Evolutionary conservation across 2,888 invertebrate genomes (phyloP).

Genomic region (Gortyna flavago): DNA sequence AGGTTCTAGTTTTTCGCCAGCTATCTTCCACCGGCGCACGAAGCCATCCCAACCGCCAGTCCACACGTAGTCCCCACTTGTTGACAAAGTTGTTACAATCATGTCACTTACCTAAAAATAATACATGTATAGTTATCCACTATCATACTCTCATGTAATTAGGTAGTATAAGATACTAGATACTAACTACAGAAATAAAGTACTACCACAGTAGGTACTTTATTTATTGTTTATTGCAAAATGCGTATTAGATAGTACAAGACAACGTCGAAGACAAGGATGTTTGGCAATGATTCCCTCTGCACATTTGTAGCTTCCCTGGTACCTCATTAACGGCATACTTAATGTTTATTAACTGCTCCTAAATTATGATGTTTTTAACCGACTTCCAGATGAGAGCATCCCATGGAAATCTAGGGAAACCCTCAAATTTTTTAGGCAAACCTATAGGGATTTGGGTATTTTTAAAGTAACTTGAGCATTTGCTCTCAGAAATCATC

Average conservation of each 20-base stretch:
- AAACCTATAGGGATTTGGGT: too few species aligned
- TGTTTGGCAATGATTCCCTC: background rate
- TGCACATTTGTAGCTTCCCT: background rate
- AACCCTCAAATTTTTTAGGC: too few species aligned
- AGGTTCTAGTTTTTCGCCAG: slow-evolving; percentile 75
- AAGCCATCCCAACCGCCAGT: slow-evolving; percentile 90
- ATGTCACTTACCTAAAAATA: slow-evolving; percentile 83
- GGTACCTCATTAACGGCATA: too few species aligned
- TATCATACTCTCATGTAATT: background rate
- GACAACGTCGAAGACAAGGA: too few species aligned
- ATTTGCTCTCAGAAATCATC: too few species aligned
- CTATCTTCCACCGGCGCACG: slow-evolving; percentile 84
- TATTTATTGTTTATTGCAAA: background rate
- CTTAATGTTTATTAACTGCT: too few species aligned
- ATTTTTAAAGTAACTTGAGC: too few species aligned
- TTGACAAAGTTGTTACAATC: slow-evolving; percentile 87
- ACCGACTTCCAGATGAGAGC: too few species aligned
- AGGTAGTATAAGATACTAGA: background rate
- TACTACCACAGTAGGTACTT: background rate
- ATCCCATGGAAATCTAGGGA: too few species aligned
- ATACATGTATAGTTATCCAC: background rate
- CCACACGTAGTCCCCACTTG: slow-evolving; percentile 85
- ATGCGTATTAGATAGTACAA: background rate
- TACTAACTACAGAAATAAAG: background rate
- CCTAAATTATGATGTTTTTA: too few species aligned